These are phyloP conservation scores for Clarias laeviceps DNA, from an alignment of 2,797 vertebrate species.

Conservation along the genomic window DNA sequence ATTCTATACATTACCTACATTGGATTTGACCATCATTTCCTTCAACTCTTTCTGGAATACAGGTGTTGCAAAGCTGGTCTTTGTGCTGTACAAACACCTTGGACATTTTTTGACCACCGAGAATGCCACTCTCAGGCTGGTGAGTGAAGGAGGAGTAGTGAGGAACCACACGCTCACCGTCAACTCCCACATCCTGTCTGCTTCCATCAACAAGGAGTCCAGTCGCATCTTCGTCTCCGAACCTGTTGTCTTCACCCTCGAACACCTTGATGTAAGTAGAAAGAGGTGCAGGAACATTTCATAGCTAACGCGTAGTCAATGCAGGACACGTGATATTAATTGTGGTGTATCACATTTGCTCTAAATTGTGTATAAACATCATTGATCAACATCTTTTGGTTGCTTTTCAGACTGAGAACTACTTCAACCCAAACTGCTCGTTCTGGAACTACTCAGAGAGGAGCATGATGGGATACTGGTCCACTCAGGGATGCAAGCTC, in stretches of 20 bases:
- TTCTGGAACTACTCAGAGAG: slow-evolving; percentile 99
- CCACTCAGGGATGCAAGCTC: slow-evolving; percentile 96
- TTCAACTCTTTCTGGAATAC: not conserved
- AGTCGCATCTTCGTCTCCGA: slow-evolving; percentile 95
- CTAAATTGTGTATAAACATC: not conserved
- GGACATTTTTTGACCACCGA: slow-evolving; percentile 95
- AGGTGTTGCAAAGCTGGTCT: slow-evolving; percentile 98
- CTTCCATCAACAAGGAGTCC: slow-evolving; percentile 98
- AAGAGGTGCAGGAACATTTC: not conserved
- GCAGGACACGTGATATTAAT: not conserved
- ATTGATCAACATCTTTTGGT: not conserved
- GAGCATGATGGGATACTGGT: slow-evolving; percentile 99
- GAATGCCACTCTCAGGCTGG: slow-evolving; percentile 90
- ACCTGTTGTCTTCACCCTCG: slow-evolving; percentile 92
- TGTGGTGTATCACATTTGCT: not conserved
- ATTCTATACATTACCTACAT: not conserved
- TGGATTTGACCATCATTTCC: not conserved
- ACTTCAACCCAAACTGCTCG: slow-evolving; percentile 98
- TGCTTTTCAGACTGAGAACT: slow-evolving; percentile 87
- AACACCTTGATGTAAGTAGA: slow-evolving; percentile 93
- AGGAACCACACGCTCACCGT: slow-evolving; percentile 87
- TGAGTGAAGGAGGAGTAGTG: slow-evolving; percentile 68
- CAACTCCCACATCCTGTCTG: slow-evolving; percentile 96
- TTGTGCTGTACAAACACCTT: slow-evolving; percentile 96
- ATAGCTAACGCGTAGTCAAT: not conserved